Conservation (phyloP, 35 echinoderm and acorn worm species). For the Stichopus chloronotus region DNA sequence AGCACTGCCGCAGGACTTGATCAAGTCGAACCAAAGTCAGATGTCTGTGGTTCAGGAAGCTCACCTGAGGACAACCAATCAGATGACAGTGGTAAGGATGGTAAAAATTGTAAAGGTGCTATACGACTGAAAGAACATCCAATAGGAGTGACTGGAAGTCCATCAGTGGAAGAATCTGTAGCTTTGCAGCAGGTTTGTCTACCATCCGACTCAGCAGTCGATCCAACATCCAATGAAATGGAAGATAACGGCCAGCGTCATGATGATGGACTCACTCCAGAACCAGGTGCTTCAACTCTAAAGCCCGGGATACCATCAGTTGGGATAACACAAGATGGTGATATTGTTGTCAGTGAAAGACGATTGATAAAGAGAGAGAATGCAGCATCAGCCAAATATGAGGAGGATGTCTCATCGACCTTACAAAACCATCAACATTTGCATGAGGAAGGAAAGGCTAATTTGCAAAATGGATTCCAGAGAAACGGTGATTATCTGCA, state of each 20-base stretch:
- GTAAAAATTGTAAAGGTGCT: not conserved
- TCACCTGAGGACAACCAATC: not conserved
- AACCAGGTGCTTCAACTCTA: no score
- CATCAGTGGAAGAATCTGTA: not conserved
- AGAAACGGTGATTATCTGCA: not conserved
- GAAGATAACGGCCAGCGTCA: no score
- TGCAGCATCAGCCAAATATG: no score
- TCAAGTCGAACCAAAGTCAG: not conserved
- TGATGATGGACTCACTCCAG: no score
- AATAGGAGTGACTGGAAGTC: slow-evolving; percentile 29
- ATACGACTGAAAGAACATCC: not conserved
- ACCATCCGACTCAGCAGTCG: no score
- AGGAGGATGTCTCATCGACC: no score
- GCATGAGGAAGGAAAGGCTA: not conserved
- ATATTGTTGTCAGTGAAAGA: not conserved
- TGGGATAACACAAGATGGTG: not conserved
- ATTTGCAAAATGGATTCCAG: not conserved
- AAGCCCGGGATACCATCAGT: not conserved
- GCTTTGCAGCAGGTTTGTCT: no score
- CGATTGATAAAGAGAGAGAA: not conserved
- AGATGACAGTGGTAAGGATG: not conserved
- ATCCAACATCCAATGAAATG: no score
- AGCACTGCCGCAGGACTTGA: not conserved
- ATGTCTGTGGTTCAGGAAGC: not conserved
- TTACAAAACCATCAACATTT: no score